Base-by-base conservation (phyloP, 2,888 invertebrate species). In the Orthosia cruda region DNA sequence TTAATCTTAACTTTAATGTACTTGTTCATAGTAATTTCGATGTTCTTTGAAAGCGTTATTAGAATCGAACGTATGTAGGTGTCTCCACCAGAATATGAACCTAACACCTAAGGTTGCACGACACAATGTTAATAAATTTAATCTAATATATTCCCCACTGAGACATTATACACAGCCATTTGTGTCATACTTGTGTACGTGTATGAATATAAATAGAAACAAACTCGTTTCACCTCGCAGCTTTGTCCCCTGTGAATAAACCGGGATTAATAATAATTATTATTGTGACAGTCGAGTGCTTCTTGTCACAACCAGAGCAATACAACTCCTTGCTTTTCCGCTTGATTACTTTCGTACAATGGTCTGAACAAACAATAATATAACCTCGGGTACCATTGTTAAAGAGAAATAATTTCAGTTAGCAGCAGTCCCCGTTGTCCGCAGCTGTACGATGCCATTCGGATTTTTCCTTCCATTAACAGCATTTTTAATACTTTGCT, bases 301-400 rank as follows among this genome's bases (percentile, higher is more conserved):
- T 75, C 75, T 71, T 89, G 91, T 90, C 91, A 89, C 78, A 81
- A 86, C 78, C 92, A 92, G 89, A 88, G 85, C 71, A 81, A 87
- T 88, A 89, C 87, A 89, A 91, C 89, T 92, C 89, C 90, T 92
- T 91, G 90, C 89, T 91, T 91, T 93, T 93, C 91, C 92, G 91
- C 89, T 91, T 90, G 92, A 94, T 93, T 92, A 92, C 92, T 90
- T 90, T 86, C 82, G 84, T 89, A 93, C 92, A 93, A 93, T 92
- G 83, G 90, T 80, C 86, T 84, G 88, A 89, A 91, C 91, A 91
- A 93, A 94, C 91, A 91, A 90, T 91, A 92, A 93, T 92, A 89
- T 92, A 92, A 91, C 88, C 89, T 89, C 89, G 87, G 82, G 78
- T 85, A 87, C 89, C 87, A 91, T 92, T 91, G 89, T 92, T 86